Evolutionary conservation across 2,888 invertebrate species (phyloP).

Genomic region (Chloromyia formosa): DNA sequence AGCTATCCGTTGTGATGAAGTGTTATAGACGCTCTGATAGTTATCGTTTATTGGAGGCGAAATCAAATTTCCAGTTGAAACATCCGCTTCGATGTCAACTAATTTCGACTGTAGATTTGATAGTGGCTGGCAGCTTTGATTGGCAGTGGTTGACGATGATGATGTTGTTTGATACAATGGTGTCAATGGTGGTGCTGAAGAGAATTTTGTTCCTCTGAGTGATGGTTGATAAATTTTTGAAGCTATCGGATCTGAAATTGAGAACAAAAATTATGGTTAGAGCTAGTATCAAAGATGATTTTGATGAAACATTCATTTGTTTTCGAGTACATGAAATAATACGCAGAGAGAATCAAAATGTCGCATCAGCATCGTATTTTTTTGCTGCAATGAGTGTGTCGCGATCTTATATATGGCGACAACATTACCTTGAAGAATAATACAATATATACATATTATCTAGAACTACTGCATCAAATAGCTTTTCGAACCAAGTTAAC

Average conservation of each 20-base stretch:
- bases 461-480: too few relatives aligned
- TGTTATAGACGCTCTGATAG: conserved; percentile 61
- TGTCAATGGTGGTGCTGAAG: conserved; percentile 15
- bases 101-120: conserved; percentile 55
- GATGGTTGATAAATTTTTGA: conserved; percentile 52
- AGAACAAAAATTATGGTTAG: conserved; percentile 29
- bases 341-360: too few relatives aligned
- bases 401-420: too few relatives aligned
- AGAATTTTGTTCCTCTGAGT: conserved; percentile 53
- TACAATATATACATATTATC: too few relatives aligned
- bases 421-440: too few relatives aligned
- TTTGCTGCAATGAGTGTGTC: too few relatives aligned
- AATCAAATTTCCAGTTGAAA: conserved; percentile 4
- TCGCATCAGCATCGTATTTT: too few relatives aligned
- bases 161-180: conserved; percentile 48
- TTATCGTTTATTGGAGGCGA: conserved; percentile 55
- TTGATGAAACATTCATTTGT: too few relatives aligned
- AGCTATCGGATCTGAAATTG: conserved; percentile 57
- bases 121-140: conserved; percentile 65
- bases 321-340: too few relatives aligned
- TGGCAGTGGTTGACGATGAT: conserved; percentile 66
- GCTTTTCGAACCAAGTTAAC: too few relatives aligned
- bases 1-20: conserved; percentile 59
- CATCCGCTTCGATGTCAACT: not conserved
- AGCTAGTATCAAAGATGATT: too few relatives aligned